Percentiles rank a stretch among this genome's conserved stretches.
Evolutionary conservation across 2,113 vertebrate genomes (phyloP).

Genomic region (Saccopteryx bilineata): DNA sequence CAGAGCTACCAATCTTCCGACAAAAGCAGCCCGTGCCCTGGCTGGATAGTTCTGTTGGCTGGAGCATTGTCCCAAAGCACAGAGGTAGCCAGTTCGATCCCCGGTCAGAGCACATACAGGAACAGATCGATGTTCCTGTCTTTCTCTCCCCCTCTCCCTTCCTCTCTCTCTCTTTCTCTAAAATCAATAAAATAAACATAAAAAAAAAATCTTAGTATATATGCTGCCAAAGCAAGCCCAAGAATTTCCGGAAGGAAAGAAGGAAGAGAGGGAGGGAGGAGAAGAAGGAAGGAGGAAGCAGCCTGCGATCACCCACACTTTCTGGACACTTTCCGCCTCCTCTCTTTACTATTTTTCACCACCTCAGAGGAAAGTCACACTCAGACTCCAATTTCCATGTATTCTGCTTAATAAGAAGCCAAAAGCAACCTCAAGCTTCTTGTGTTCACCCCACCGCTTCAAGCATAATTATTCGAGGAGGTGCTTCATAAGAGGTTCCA

Average conservation of each 20-base stretch:
- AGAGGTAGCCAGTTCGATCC: too few species aligned
- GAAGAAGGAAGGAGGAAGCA: not conserved
- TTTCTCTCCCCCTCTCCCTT: too few species aligned
- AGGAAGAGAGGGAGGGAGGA: too few species aligned
- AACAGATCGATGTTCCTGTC: too few species aligned
- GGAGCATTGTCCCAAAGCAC: too few species aligned
- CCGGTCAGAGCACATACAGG: too few species aligned
- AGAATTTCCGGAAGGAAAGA: too few species aligned
- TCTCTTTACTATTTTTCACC: not conserved
- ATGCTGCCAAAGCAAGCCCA: too few species aligned
- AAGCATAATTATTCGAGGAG: not conserved
- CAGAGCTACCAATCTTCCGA: not conserved
- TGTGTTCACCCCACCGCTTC: not conserved
- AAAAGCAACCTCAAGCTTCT: not conserved
- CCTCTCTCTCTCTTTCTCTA: too few species aligned
- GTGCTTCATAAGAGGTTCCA: not conserved
- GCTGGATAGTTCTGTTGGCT: too few species aligned
- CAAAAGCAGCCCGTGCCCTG: not conserved
- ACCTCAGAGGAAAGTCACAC: not conserved
- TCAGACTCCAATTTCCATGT: not conserved
- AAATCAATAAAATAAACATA: too few species aligned
- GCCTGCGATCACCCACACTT: not conserved
- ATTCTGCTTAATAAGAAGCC: not conserved
- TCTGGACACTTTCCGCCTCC: not conserved
- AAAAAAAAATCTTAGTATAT: too few species aligned